Conservation (phyloP, 2,888 invertebrate species). For the Phasia obesa region DNA sequence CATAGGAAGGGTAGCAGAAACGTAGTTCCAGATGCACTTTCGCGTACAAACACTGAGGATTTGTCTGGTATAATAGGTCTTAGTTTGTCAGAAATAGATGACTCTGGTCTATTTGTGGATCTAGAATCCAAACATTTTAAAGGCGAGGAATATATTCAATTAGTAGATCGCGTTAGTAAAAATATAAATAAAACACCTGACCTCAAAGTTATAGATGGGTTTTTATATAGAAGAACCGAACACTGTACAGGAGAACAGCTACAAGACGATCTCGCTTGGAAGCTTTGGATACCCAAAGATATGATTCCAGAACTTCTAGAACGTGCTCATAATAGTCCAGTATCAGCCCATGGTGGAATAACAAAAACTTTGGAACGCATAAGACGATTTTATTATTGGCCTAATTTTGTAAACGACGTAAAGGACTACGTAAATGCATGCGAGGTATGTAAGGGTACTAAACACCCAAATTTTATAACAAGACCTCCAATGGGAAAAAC, state of each 20-base stretch:
- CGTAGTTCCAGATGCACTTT: slow-evolving; percentile 55
- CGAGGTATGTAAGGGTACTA: slow-evolving; percentile 43
- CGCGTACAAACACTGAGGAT: slow-evolving; percentile 17
- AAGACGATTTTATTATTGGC: slow-evolving; percentile 49
- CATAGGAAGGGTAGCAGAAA: slow-evolving; percentile 52
- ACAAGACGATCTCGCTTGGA: slow-evolving; percentile 49
- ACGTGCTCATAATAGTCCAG: slow-evolving; percentile 22
- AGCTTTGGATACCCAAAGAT: slow-evolving; percentile 52
- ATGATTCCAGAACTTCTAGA: slow-evolving; percentile 22
- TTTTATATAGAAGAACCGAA: slow-evolving; percentile 36
- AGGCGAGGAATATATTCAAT: neutral
- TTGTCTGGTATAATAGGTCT: neutral
- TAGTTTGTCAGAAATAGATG: neutral
- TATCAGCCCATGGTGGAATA: slow-evolving; percentile 43
- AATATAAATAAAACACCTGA: slow-evolving; percentile 35
- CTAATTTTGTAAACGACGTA: slow-evolving; percentile 2
- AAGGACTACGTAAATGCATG: slow-evolving; percentile 41
- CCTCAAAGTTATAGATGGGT: slow-evolving; percentile 41
- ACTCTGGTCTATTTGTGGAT: slow-evolving; percentile 35
- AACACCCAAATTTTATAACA: slow-evolving; percentile 45
- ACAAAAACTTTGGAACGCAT: slow-evolving; percentile 46
- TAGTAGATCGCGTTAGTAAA: neutral
- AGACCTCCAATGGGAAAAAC: slow-evolving; percentile 45
- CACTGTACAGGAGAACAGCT: slow-evolving; percentile 27
- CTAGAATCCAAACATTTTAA: slow-evolving; percentile 35